These are phyloP conservation scores for Cheilosia vernalis DNA, from an alignment of 2,888 invertebrate genomes.

Conservation along the genomic window DNA sequence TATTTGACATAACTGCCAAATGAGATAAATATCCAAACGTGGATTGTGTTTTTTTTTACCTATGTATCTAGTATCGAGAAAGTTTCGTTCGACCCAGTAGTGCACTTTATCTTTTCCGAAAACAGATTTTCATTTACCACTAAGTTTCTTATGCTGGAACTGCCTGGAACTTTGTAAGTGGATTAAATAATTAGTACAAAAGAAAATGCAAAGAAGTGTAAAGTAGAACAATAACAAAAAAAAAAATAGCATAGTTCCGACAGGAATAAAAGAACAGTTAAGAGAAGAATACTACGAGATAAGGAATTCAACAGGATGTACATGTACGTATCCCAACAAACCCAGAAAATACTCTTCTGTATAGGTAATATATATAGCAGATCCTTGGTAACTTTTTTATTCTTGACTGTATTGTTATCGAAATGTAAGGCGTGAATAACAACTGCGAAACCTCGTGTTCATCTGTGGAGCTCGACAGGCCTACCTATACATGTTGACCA, in stretches of 20 bases:
- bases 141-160: constrained; percentile 32
- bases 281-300: constrained; percentile 9
- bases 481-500: constrained; percentile 19
- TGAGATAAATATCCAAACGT: too few species aligned
- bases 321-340: constrained; percentile 11
- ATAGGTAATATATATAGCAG: not conserved
- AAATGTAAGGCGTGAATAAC: constrained; percentile 55
- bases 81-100: too few species aligned
- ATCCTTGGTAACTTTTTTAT: constrained; percentile 42
- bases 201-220: constrained; percentile 21
- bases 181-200: constrained; percentile 69
- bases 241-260: constrained; percentile 31
- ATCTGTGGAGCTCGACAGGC: constrained; percentile 38
- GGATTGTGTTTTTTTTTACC: too few species aligned
- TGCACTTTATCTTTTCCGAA: not conserved
- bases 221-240: constrained; percentile 48
- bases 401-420: constrained; percentile 42
- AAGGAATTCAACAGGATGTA: constrained; percentile 56
- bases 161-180: constrained; percentile 60
- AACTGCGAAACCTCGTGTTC: constrained; percentile 36
- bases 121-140: constrained; percentile 10
- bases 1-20: too few species aligned
- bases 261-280: constrained; percentile 50
- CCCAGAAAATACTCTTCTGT: not conserved
- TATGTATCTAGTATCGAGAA: too few species aligned